Evolutionary conservation across 2,888 invertebrate species (phyloP).

Genomic region (Lasius fuliginosus): DNA sequence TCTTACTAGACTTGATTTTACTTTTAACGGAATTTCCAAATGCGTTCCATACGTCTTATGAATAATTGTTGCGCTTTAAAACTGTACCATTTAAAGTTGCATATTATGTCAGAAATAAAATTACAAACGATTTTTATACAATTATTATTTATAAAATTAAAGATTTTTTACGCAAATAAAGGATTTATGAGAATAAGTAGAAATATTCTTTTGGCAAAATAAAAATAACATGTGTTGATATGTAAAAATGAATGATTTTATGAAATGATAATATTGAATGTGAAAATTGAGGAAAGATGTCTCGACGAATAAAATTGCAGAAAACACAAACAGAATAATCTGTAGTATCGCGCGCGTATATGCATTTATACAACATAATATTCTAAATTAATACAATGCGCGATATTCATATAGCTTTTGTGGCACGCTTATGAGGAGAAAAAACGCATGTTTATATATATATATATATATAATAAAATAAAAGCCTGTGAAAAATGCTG

Average conservation of each 20-base stretch:
- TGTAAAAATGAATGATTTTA: slow-evolving; percentile 41
- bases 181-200: neutral
- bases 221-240: slow-evolving; percentile 17
- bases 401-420: slow-evolving; percentile 56
- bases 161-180: neutral
- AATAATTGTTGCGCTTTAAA: neutral
- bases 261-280: slow-evolving; percentile 57
- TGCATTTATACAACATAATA: slow-evolving; percentile 20
- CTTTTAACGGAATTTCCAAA: slow-evolving; percentile 5
- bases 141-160: neutral
- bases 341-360: neutral
- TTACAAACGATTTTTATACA: neutral
- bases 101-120: neutral
- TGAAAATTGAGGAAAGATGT: slow-evolving; percentile 56
- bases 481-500: slow-evolving; percentile 69
- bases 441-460: slow-evolving; percentile 30
- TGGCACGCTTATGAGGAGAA: slow-evolving; percentile 47
- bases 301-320: slow-evolving; percentile 9
- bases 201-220: neutral
- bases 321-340: slow-evolving; percentile 8
- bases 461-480: slow-evolving; percentile 48
- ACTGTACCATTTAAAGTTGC: neutral
- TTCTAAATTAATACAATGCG: slow-evolving; percentile 26
- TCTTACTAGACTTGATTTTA: neutral
- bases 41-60: slow-evolving; percentile 30